phyloP scores from a whole-genome alignment of 2,113 vertebrate genomes.

The Otocyon megalotis region DNA sequence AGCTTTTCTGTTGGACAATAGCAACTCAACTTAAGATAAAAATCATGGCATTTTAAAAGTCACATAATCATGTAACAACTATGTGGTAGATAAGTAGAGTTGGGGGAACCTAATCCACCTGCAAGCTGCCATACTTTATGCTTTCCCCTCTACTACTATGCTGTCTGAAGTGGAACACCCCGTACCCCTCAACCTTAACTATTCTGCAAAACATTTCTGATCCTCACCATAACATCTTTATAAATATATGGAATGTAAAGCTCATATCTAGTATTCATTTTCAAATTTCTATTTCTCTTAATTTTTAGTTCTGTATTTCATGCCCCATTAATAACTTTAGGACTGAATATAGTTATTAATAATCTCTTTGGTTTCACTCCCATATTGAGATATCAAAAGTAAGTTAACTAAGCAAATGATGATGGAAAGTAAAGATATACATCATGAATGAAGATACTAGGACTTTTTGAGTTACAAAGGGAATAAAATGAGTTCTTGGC shows the following conservation, averaged over 20 bases:
- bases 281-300: neutral
- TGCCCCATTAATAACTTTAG: neutral
- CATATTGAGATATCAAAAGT: neutral
- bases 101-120: neutral
- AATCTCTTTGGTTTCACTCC: neutral
- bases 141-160: accelerated
- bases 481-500: neutral
- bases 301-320: neutral
- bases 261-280: neutral
- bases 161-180: neutral
- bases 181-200: neutral
- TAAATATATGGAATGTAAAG: neutral
- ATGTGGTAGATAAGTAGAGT: neutral
- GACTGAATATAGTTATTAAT: neutral
- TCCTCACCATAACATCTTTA: neutral
- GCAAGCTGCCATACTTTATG: neutral
- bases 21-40: neutral
- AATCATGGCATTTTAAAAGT: slow-evolving; percentile 1
- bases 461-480: neutral
- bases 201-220: neutral
- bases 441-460: neutral
- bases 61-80: neutral
- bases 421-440: neutral
- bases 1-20: neutral
- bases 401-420: neutral